phyloP scores from a whole-genome alignment of 2,797 vertebrate genomes.

The Mus minutoides region DNA sequence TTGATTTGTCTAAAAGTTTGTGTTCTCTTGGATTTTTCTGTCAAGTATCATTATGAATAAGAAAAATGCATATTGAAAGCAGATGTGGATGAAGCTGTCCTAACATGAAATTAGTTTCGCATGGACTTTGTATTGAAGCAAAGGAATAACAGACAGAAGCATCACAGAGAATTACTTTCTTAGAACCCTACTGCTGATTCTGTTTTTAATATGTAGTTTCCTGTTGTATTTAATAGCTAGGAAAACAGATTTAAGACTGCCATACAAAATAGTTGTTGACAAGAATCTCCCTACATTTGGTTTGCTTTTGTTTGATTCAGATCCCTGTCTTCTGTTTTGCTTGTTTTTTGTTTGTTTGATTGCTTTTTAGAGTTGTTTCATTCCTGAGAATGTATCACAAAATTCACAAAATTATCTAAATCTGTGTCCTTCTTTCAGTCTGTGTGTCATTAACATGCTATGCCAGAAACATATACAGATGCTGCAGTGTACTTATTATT shows the following conservation, averaged over 20 bases:
- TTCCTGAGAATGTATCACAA: neutral
- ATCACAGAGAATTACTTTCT: neutral
- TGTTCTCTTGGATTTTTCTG: constrained; percentile 13
- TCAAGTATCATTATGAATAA: constrained; percentile 18
- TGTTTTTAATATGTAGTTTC: too few relatives aligned
- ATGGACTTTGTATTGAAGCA: neutral
- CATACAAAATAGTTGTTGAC: neutral
- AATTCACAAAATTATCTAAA: neutral
- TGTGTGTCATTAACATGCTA: neutral
- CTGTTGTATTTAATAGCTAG: too few relatives aligned
- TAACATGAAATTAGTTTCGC: constrained; percentile 37
- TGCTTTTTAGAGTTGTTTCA: neutral
- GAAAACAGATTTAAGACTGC: neutral
- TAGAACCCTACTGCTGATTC: neutral
- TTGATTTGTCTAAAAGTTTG: constrained; percentile 24
- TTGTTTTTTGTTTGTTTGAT: neutral
- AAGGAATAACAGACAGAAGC: neutral
- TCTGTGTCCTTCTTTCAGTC: neutral
- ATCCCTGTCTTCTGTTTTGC: neutral
- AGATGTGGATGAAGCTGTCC: constrained; percentile 43
- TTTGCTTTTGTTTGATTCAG: constrained; percentile 11
- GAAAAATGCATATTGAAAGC: constrained; percentile 43
- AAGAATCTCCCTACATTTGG: neutral
- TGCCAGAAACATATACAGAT: neutral
- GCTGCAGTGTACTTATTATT: neutral